These are phyloP conservation scores for Heliconius ethilla DNA, from an alignment of 2,888 invertebrate species.

Conservation along the genomic window DNA sequence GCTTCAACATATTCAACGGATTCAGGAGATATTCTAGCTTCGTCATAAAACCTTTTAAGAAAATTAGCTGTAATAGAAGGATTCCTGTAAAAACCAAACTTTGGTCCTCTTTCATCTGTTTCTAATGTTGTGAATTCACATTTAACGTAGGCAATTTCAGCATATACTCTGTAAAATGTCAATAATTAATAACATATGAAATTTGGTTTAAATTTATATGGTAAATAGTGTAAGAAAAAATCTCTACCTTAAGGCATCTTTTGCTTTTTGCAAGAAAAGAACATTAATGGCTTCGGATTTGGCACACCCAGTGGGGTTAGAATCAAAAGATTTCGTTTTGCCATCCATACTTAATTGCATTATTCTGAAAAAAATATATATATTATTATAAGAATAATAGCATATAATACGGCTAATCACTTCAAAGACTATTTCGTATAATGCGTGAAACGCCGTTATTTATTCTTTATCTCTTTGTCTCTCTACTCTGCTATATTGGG, in stretches of 20 bases:
- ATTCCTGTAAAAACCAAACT: conserved; percentile 81
- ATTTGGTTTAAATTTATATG: background rate
- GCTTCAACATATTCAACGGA: conserved; percentile 91
- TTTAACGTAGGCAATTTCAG: conserved; percentile 85
- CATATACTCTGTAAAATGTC: conserved; percentile 77
- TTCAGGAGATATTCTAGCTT: conserved; percentile 84
- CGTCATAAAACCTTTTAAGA: conserved; percentile 81
- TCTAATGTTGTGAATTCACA: conserved; percentile 76
- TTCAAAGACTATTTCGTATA: no score
- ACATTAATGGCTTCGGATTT: conserved; percentile 87
- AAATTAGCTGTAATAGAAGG: conserved; percentile 73
- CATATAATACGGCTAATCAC: no score
- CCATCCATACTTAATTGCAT: conserved; percentile 87
- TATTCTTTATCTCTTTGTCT: no score
- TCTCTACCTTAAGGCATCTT: conserved; percentile 77
- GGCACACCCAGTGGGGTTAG: conserved; percentile 87
- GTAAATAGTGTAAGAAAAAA: background rate
- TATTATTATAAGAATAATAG: no score
- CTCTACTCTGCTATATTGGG: background rate
- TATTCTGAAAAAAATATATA: no score
- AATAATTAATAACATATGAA: background rate
- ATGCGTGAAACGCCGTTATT: no score
- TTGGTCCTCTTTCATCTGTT: conserved; percentile 78
- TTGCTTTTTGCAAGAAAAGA: conserved; percentile 85
- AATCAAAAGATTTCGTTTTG: conserved; percentile 92